These are phyloP conservation scores for Sebastes cheni DNA, from an alignment of 2,797 vertebrate genomes.

Conservation along the genomic window DNA sequence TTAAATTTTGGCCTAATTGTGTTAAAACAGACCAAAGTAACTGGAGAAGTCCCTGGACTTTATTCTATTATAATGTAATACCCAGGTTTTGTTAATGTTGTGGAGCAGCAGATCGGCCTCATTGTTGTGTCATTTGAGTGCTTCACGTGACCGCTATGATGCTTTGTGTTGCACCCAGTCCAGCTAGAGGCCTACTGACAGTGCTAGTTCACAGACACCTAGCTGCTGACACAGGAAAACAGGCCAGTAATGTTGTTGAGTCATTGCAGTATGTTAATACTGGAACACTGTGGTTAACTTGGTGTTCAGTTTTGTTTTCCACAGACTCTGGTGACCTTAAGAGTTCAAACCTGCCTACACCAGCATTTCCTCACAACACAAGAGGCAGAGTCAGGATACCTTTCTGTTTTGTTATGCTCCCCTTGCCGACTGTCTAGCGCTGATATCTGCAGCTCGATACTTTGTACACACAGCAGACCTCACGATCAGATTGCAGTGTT, in stretches of 20 bases:
- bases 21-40: neutral
- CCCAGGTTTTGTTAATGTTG: slow-evolving; percentile 37
- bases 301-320: neutral
- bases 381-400: neutral
- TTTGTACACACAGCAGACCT: slow-evolving; percentile 4
- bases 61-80: neutral
- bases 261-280: neutral
- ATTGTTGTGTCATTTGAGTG: slow-evolving; percentile 65
- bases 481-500: slow-evolving; percentile 54
- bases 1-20: neutral
- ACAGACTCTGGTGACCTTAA: neutral
- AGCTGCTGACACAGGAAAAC: slow-evolving; percentile 32
- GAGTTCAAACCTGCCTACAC: neutral
- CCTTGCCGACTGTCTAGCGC: neutral
- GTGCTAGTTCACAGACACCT: slow-evolving; percentile 23
- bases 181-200: slow-evolving; percentile 31
- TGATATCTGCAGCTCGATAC: slow-evolving; percentile 21
- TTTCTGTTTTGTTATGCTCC: neutral
- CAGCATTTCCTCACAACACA: neutral
- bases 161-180: slow-evolving; percentile 59
- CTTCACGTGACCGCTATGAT: slow-evolving; percentile 64
- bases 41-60: neutral
- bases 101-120: slow-evolving; percentile 31
- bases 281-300: neutral
- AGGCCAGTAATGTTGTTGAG: neutral